phyloP scores from a whole-genome alignment of 2,113 vertebrate species.

The Megalops atlanticus region DNA sequence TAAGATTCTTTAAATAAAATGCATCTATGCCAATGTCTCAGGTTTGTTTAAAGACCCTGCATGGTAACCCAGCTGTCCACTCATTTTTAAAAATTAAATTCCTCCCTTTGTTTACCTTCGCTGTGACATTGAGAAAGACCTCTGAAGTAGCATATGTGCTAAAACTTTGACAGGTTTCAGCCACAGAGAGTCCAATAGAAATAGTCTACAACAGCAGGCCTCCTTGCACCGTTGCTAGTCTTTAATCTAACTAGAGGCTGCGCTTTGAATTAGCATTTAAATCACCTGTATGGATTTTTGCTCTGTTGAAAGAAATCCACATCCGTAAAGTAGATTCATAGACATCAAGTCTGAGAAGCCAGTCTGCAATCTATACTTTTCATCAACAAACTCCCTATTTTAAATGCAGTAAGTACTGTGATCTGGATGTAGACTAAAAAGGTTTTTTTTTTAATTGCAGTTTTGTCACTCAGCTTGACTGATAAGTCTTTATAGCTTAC shows the following conservation, averaged over 20 bases:
- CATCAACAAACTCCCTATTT: background rate
- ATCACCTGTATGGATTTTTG: background rate
- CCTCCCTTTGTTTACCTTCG: background rate
- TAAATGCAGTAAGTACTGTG: background rate
- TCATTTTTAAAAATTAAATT: too few species aligned
- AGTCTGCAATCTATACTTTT: background rate
- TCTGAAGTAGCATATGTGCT: background rate
- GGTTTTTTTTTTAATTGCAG: too few species aligned
- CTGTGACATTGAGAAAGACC: background rate
- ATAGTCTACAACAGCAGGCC: background rate
- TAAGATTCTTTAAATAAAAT: too few species aligned
- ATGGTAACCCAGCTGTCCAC: too few species aligned
- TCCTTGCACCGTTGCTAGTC: background rate
- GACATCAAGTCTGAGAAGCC: background rate
- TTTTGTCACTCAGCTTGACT: too few species aligned
- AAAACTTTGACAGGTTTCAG: background rate
- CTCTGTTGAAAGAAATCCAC: background rate
- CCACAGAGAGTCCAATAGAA: background rate
- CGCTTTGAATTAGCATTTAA: background rate
- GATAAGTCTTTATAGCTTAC: too few species aligned
- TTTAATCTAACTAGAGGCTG: background rate
- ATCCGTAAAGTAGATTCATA: background rate
- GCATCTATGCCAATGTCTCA: too few species aligned
- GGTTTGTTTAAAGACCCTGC: too few species aligned
- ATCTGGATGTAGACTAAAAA: background rate